A percentile compares a stretch with the other conserved stretches of the same genome.
phyloP scores from a whole-genome alignment of 2,888 invertebrate species.

The Sycophila texana region DNA sequence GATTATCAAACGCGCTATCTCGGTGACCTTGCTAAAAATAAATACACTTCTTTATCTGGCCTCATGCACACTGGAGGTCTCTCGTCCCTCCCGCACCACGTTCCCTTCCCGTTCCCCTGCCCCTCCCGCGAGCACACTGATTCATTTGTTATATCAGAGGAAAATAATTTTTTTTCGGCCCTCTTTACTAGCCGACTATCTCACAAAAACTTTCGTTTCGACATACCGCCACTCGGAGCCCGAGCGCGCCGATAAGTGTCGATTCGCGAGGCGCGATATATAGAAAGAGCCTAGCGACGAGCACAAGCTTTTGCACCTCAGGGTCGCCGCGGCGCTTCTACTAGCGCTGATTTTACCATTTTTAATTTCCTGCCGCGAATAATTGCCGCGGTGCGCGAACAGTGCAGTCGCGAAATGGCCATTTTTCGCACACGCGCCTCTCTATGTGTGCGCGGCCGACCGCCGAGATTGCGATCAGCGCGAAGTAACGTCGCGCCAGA shows the following conservation, averaged over 20 bases:
- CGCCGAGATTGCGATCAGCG: slow-evolving; percentile 44
- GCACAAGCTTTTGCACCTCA: slow-evolving; percentile 20
- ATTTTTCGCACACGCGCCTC: slow-evolving; percentile 18
- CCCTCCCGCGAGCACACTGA: slow-evolving; percentile 7
- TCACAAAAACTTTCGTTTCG: slow-evolving; percentile 46
- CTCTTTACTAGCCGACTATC: slow-evolving; percentile 26
- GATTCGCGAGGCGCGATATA: neutral
- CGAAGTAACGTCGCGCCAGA: slow-evolving; percentile 26
- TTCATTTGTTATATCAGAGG: slow-evolving; percentile 52
- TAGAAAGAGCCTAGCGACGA: neutral
- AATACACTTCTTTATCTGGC: slow-evolving; percentile 56
- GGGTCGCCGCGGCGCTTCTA: slow-evolving; percentile 1
- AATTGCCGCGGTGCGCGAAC: slow-evolving; percentile 18
- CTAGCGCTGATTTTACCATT: slow-evolving; percentile 47
- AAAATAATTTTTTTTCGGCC: slow-evolving; percentile 49
- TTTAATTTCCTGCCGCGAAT: slow-evolving; percentile 53
- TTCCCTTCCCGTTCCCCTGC: too few species aligned
- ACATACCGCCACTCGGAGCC: neutral
- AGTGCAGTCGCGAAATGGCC: slow-evolving; percentile 30
- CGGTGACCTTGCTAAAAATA: slow-evolving; percentile 57
- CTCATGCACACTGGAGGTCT: slow-evolving; percentile 49
- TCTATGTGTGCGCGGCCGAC: slow-evolving; percentile 31
- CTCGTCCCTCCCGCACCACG: neutral
- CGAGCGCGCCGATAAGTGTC: neutral
- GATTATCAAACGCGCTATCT: slow-evolving; percentile 54